A percentile compares a stretch with the other conserved stretches of the same genome.
These are phyloP conservation scores for Rutpela maculata DNA, from an alignment of 2,888 invertebrate genomes.

Conservation along the genomic window DNA sequence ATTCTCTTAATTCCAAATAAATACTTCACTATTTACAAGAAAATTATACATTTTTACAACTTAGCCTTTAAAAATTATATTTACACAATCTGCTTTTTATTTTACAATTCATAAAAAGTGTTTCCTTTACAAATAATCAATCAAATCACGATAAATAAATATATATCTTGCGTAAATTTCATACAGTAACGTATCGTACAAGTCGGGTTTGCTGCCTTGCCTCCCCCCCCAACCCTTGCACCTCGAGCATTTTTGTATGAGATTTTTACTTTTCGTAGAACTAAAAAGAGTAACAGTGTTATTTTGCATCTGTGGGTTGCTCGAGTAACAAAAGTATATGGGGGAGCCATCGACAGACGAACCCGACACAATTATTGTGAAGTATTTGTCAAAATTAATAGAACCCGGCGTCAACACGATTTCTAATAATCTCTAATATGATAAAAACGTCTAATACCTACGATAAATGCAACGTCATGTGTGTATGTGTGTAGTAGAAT, in stretches of 20 bases:
- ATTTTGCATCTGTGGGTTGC: background rate
- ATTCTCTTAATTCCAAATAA: slow-evolving; percentile 60
- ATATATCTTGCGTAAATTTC: slow-evolving; percentile 48
- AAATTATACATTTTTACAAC: slow-evolving; percentile 58
- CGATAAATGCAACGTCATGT: slow-evolving; percentile 54
- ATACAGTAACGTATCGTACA: slow-evolving; percentile 43
- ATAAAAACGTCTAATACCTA: slow-evolving; percentile 54
- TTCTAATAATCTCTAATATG: slow-evolving; percentile 52
- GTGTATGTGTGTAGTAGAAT: slow-evolving; percentile 46
- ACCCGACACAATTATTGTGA: slow-evolving; percentile 32
- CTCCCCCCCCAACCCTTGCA: background rate
- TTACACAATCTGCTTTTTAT: slow-evolving; percentile 50
- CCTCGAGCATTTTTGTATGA: background rate
- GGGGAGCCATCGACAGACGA: background rate
- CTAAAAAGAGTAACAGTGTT: background rate
- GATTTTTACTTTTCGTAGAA: background rate
- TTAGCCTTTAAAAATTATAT: slow-evolving; percentile 53
- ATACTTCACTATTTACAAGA: slow-evolving; percentile 62
- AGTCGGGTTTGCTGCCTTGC: background rate
- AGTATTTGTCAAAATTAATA: slow-evolving; percentile 47
- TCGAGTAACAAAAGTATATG: background rate
- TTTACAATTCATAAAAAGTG: slow-evolving; percentile 46
- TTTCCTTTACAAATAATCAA: slow-evolving; percentile 46
- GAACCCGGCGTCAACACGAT: slow-evolving; percentile 43
- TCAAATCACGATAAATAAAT: slow-evolving; percentile 50